Evolutionary conservation across 2,888 invertebrate species (phyloP).

Genomic region (Lithodes maja): DNA sequence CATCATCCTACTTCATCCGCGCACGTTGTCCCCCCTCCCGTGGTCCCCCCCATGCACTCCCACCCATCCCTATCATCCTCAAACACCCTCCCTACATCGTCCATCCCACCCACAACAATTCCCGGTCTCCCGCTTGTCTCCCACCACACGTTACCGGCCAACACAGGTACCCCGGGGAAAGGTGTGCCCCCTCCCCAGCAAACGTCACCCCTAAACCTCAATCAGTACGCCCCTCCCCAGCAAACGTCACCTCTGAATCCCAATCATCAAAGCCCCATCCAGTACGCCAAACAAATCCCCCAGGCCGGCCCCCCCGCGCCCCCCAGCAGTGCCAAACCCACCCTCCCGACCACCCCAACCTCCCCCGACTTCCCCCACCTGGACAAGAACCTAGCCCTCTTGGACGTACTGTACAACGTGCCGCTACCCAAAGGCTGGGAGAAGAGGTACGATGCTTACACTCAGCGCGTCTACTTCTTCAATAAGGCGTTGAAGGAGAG

Average conservation of each 20-base stretch:
- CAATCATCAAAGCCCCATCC: too few species aligned
- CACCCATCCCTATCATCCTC: not conserved
- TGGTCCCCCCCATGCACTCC: not conserved
- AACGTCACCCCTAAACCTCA: not conserved
- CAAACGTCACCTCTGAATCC: not conserved
- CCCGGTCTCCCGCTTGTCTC: slow-evolving; percentile 20
- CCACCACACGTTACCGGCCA: not conserved
- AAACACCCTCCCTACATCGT: not conserved
- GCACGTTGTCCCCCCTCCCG: not conserved
- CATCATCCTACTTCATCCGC: too few species aligned
- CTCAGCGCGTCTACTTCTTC: slow-evolving; percentile 55
- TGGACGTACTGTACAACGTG: slow-evolving; percentile 41
- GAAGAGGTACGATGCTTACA: slow-evolving; percentile 56
- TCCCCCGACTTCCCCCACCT: slow-evolving; percentile 17
- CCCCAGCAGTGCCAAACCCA: slow-evolving; percentile 66
- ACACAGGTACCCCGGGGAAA: too few species aligned
- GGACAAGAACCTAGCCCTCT: slow-evolving; percentile 38
- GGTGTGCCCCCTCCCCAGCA: not conserved
- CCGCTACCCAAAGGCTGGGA: slow-evolving; percentile 62
- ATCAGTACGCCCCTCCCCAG: not conserved
- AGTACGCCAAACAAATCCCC: not conserved
- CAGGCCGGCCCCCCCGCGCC: slow-evolving; percentile 43
- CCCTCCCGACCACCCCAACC: slow-evolving; percentile 17
- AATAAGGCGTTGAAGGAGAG: slow-evolving; percentile 52
- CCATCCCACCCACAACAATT: slow-evolving; percentile 12